Evolutionary conservation across 2,888 invertebrate species (phyloP), one percentile per base, ranked within the genome.

Genomic region (Drosophila paranaensis): DNA sequence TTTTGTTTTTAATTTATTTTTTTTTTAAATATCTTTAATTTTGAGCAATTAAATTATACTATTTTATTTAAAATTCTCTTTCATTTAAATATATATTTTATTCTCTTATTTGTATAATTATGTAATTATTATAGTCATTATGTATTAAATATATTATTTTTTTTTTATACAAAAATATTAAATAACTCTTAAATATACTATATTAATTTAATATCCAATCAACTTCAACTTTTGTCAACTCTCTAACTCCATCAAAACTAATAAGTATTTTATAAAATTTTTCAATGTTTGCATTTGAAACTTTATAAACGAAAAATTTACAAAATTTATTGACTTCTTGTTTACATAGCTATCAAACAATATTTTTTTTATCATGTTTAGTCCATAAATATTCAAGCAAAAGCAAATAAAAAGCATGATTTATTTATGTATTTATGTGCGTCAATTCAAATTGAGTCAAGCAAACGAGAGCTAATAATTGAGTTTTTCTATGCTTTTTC

Each of bases 401-500:
- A 20, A 20, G 20, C 20, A 20, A 20, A 20, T n/a, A 74, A 39
- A n/a, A 4, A 16, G 11, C 8, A 53, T 79, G 62, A 75, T 67
- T 77, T 71, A 71, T 75, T 39, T 20, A 8, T 33, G 33, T 37
- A 65, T 79, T 74, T 79, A 60, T 71, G 65, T 61, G 40, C 37
- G 51, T 61, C 79, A 66, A 58, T 70, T 60, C 40, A 57, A 63
- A 66, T 77, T 55, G 56, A 70, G 39, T 50, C 45, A 33, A 40
- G 40, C 25, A 62, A 61, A 58, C 11, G 14, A 48, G 27, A 37
- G 60, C 54, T 57, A 79, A 79, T 75, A 79, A 77, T 66, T 79
- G 71, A 71, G 62, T 79, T 74, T 50, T 27, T 16, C n/a, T 51
- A 54, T 27, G 35, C 33, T 60, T 73, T 45, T 51, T 20, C 20